These are phyloP conservation scores for Cromileptes altivelis DNA, from an alignment of 2,113 vertebrate genomes.

Conservation along the genomic window DNA sequence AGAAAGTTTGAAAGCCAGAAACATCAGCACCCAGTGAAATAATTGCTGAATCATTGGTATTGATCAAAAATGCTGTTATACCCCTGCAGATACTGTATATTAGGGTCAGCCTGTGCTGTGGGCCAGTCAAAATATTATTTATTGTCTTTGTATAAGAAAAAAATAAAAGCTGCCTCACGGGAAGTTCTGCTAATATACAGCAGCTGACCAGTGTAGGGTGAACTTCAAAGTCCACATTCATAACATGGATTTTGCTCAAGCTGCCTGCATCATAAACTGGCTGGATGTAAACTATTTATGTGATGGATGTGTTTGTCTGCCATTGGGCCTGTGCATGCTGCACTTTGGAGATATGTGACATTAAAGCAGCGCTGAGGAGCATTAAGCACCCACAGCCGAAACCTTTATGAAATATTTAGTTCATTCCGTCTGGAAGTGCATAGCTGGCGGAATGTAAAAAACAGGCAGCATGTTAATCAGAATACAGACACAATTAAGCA, in stretches of 20 bases:
- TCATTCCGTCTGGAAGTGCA: slow-evolving; percentile 45
- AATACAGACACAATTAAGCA: slow-evolving; percentile 52
- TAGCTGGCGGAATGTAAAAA: slow-evolving; percentile 56
- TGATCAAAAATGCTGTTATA: slow-evolving; percentile 44
- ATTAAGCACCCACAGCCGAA: slow-evolving; percentile 42
- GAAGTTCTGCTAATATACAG: slow-evolving; percentile 34
- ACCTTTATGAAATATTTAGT: slow-evolving; percentile 67
- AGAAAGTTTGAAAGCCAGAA: no score
- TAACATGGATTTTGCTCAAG: slow-evolving; percentile 25
- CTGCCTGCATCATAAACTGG: slow-evolving; percentile 42
- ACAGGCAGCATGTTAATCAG: slow-evolving; percentile 54
- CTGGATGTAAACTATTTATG: slow-evolving; percentile 42
- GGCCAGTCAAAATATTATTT: slow-evolving; percentile 43
- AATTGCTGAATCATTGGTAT: slow-evolving; percentile 46
- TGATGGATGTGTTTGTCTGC: slow-evolving; percentile 68
- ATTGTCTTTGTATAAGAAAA: slow-evolving; percentile 35
- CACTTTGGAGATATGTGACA: slow-evolving; percentile 34
- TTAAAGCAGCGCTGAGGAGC: slow-evolving; percentile 36
- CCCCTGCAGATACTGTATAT: slow-evolving; percentile 52
- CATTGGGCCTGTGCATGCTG: slow-evolving; percentile 18
- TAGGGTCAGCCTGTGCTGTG: slow-evolving; percentile 27
- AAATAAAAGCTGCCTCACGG: slow-evolving; percentile 2
- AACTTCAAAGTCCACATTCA: slow-evolving; percentile 36
- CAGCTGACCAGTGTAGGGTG: slow-evolving; percentile 22
- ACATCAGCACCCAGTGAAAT: slow-evolving; percentile 20